A percentile compares a stretch with the other conserved stretches of the same genome.
phyloP scores from a whole-genome alignment of 2,113 vertebrate species.

The Lates calcarifer region DNA sequence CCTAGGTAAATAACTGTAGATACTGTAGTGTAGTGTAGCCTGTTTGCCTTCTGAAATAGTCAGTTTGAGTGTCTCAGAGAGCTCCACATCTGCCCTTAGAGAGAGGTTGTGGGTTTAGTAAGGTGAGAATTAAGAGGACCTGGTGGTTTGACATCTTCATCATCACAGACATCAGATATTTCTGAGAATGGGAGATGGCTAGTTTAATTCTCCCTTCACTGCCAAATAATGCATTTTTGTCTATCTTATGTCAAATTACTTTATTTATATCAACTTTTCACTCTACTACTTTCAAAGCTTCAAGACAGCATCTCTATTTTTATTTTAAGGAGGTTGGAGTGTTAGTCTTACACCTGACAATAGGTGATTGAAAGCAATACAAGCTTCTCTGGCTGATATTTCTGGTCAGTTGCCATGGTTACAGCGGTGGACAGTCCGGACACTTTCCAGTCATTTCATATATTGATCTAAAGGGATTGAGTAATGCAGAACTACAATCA shows the following conservation, averaged over 20 bases:
- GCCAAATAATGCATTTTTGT: background rate
- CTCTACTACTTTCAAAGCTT: background rate
- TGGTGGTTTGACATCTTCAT: too few relatives aligned
- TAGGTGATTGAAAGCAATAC: background rate
- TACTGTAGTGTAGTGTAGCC: too few relatives aligned
- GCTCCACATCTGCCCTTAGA: too few relatives aligned
- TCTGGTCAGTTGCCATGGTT: constrained; percentile 20
- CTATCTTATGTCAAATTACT: background rate
- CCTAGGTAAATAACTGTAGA: background rate
- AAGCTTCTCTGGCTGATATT: background rate
- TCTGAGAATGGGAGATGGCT: too few relatives aligned
- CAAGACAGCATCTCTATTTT: background rate
- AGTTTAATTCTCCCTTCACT: background rate
- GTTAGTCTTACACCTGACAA: background rate
- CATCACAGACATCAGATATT: too few relatives aligned
- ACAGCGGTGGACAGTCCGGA: background rate
- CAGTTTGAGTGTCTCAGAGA: too few relatives aligned
- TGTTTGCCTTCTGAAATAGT: too few relatives aligned
- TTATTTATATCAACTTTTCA: background rate
- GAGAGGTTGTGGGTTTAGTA: too few relatives aligned
- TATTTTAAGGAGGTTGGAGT: background rate
- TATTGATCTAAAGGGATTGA: background rate
- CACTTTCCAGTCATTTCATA: background rate
- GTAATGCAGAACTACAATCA: background rate
- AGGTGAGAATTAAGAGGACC: too few relatives aligned